These are phyloP conservation scores for Drosophila serrata DNA, from an alignment of 1,140 invertebrate genomes.

Conservation along the genomic window DNA sequence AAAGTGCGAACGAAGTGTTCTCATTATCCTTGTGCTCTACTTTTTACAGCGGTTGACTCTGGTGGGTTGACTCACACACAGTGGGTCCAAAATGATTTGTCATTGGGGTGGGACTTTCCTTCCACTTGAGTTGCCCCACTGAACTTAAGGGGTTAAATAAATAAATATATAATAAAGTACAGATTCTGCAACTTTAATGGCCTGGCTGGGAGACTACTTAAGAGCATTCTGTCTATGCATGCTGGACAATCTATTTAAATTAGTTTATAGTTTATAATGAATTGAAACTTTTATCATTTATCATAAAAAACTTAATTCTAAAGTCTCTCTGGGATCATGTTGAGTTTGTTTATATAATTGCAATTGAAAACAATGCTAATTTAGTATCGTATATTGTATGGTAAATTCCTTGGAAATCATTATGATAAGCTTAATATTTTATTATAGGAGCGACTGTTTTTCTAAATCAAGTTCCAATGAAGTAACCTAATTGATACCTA, in stretches of 20 bases:
- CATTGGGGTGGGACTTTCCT: slow-evolving; percentile 21
- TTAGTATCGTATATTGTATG: too few species aligned
- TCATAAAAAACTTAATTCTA: background rate
- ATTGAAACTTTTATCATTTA: background rate
- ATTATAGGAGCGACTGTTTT: too few species aligned
- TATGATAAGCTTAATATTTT: too few species aligned
- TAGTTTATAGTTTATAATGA: slow-evolving; percentile 7
- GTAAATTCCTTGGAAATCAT: too few species aligned
- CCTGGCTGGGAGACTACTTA: background rate
- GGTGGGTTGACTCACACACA: slow-evolving; percentile 33
- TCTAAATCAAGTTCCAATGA: too few species aligned
- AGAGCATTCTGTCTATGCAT: background rate
- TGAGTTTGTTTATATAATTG: too few species aligned
- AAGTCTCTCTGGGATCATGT: background rate
- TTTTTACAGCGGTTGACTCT: slow-evolving; percentile 70
- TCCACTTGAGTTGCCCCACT: slow-evolving; percentile 14
- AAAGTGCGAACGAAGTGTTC: slow-evolving; percentile 71
- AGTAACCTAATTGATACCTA: background rate
- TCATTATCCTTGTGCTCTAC: slow-evolving; percentile 80
- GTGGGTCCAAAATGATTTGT: slow-evolving; percentile 33
- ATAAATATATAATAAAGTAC: slow-evolving; percentile 18
- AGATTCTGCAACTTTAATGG: slow-evolving; percentile 19
- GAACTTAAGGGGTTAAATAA: slow-evolving; percentile 20
- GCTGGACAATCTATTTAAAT: background rate
- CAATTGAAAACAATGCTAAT: background rate